Conservation (phyloP, 2,797 vertebrate species). For the Calcarius lapponicus region DNA sequence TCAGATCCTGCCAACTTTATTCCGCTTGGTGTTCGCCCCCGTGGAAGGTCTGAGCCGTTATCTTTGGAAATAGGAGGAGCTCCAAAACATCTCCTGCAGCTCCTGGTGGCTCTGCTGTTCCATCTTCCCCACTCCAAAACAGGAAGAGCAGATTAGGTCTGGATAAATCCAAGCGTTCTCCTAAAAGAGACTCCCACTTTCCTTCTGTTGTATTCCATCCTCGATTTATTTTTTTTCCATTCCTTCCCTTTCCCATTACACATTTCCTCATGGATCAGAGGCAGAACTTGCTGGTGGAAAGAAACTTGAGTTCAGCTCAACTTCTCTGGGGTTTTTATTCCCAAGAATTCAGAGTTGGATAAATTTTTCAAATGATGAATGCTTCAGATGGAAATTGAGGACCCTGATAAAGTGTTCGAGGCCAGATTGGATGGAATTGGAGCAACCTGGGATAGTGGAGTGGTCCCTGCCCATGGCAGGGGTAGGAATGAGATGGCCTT, state of each 20-base stretch:
- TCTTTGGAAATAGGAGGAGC: background rate
- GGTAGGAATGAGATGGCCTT: background rate
- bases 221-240: background rate
- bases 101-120: background rate
- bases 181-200: background rate
- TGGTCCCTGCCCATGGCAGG: background rate
- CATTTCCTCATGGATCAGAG: background rate
- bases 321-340: background rate
- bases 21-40: background rate
- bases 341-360: background rate
- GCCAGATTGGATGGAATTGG: background rate
- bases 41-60: background rate
- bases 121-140: background rate
- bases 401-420: background rate
- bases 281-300: background rate
- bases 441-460: background rate
- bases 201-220: background rate
- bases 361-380: background rate
- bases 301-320: background rate
- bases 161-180: background rate
- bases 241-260: slow-evolving; percentile 7
- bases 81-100: background rate
- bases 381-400: background rate
- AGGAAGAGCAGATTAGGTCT: background rate
- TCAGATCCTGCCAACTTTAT: background rate